Conservation (phyloP, 1,140 invertebrate species). For the Heliconius hewitsoni region DNA sequence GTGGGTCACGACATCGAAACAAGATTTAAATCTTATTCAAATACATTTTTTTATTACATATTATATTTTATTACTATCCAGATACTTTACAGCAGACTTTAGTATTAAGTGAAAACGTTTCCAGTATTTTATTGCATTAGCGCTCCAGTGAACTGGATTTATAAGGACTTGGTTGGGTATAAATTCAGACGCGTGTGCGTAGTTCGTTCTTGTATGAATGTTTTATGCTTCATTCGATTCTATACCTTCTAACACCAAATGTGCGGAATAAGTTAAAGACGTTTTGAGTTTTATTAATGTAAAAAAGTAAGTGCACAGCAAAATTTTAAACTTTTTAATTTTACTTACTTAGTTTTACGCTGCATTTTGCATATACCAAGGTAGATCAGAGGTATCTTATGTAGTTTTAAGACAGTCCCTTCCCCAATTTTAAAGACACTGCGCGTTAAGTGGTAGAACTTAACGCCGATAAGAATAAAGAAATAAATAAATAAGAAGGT, state of each 20-base stretch:
- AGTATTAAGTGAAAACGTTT: slow-evolving; percentile 1
- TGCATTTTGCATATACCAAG: too few species aligned
- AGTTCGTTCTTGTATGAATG: slow-evolving; percentile 20
- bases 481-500: too few species aligned
- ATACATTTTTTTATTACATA: too few species aligned
- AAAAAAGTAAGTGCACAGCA: background rate
- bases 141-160: slow-evolving; percentile 36
- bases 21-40: too few species aligned
- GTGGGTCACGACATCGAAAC: too few species aligned
- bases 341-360: too few species aligned
- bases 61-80: background rate
- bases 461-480: too few species aligned
- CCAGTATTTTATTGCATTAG: slow-evolving; percentile 24
- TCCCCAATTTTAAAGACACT: too few species aligned
- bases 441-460: too few species aligned
- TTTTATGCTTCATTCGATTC: slow-evolving; percentile 33
- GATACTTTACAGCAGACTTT: background rate
- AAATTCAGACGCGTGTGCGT: slow-evolving; percentile 38
- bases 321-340: too few species aligned
- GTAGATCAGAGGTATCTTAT: too few species aligned
- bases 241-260: background rate
- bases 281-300: background rate
- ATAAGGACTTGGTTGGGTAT: slow-evolving; percentile 40
- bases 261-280: background rate
- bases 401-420: too few species aligned